Evolutionary conservation across 2,113 vertebrate genomes (phyloP).

Genomic region (Sphaerodactylus townsendi): DNA sequence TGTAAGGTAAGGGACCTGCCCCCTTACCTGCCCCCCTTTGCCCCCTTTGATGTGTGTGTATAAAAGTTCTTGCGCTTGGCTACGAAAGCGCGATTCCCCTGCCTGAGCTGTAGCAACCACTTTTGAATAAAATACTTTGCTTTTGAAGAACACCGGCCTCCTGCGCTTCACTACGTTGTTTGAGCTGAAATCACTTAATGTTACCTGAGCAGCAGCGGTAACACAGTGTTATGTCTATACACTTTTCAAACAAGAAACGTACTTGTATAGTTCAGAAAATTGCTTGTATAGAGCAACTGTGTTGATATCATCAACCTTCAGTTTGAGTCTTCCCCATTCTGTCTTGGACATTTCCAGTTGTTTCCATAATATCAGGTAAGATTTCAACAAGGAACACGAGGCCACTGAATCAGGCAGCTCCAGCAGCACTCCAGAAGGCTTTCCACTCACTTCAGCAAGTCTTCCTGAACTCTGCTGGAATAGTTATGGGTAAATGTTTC

Average conservation of each 20-base stretch:
- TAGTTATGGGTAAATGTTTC: slow-evolving; percentile 22
- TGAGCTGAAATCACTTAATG: too few species aligned
- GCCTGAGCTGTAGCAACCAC: too few species aligned
- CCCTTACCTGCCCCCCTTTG: too few species aligned
- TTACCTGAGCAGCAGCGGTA: too few species aligned
- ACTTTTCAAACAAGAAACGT: slow-evolving; percentile 37
- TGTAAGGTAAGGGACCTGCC: too few species aligned
- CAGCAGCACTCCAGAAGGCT: not conserved
- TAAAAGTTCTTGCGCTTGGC: too few species aligned
- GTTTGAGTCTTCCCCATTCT: slow-evolving; percentile 68
- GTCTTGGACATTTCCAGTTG: slow-evolving; percentile 78
- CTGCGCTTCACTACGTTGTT: too few species aligned
- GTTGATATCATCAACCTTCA: slow-evolving; percentile 52
- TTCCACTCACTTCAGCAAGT: slow-evolving; percentile 3
- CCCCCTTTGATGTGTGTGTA: too few species aligned
- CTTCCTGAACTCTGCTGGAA: slow-evolving; percentile 43
- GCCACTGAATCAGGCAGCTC: slow-evolving; percentile 8
- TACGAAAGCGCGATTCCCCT: too few species aligned
- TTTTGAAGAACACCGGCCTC: too few species aligned
- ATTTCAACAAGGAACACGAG: slow-evolving; percentile 60
- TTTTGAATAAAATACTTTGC: too few species aligned
- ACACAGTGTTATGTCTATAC: not conserved
- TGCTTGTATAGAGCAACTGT: slow-evolving; percentile 53
- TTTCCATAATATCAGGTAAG: slow-evolving; percentile 79
- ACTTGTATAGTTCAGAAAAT: slow-evolving; percentile 74